Percentiles rank a stretch among this genome's conserved stretches.
These are phyloP conservation scores for Sturnira hondurensis DNA, from an alignment of 2,113 vertebrate species.

Conservation along the genomic window DNA sequence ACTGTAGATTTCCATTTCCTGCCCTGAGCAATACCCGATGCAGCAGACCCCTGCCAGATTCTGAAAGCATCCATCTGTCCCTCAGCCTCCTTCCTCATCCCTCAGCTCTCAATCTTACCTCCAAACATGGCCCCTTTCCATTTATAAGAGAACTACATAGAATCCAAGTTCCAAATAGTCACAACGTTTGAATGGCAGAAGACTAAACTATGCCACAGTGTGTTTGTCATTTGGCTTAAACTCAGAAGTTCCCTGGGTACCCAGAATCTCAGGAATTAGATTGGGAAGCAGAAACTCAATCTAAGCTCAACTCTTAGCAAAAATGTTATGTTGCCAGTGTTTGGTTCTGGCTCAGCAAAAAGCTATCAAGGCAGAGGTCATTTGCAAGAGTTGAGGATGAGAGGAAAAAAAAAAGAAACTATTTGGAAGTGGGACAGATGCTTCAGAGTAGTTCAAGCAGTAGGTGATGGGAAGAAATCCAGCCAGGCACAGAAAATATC, in stretches of 20 bases:
- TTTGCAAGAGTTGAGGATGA: background rate
- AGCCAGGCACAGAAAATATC: background rate
- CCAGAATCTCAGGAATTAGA: background rate
- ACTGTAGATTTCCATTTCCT: background rate
- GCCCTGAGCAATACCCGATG: background rate
- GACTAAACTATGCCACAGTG: background rate
- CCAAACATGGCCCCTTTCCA: background rate
- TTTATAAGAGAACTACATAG: background rate
- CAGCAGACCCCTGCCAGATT: background rate
- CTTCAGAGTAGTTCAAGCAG: background rate
- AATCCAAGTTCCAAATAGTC: background rate
- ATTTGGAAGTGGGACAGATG: background rate
- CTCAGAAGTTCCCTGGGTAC: background rate
- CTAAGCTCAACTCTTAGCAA: background rate
- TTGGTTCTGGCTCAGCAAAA: background rate
- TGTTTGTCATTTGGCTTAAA: constrained; percentile 3
- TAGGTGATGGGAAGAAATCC: constrained; percentile 5
- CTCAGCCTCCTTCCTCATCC: background rate
- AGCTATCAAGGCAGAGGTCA: background rate
- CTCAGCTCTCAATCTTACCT: background rate
- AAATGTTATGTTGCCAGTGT: background rate
- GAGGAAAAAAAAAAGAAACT: background rate
- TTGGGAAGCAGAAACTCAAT: background rate
- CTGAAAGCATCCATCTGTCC: background rate
- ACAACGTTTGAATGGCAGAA: background rate